Evolutionary conservation across 2,797 vertebrate genomes (phyloP), one percentile per base, ranked within the genome.

Genomic region (Tokudaia muenninki): DNA sequence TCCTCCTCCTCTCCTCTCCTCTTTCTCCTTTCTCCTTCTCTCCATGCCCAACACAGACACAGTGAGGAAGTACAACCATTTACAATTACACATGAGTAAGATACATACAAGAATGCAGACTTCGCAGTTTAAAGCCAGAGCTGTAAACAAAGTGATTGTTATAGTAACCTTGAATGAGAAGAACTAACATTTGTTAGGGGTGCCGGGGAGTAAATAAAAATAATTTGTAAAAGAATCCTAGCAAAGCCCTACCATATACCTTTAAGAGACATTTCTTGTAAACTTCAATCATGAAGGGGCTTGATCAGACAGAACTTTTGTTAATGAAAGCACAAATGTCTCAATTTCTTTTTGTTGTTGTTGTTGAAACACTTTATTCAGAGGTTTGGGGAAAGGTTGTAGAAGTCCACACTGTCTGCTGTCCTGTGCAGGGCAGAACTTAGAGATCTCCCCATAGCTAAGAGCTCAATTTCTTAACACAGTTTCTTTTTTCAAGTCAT

Each of bases 171-270:
- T 70, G 16, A 21, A 29, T 55, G 96, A 94, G 72, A 65, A 77
- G 52, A n/a, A 86, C 41, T 75, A 92, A 78, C 37, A 94, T 94
- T 96, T 91, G 81, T 44, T 93, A 52, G 80, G 79, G 52, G 2
- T n/a, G 57, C 34, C 37, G 17, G 84, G 41, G 16, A 96, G 92
- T 86, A 93, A 92, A 95, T 88, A 34, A 92, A 87, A 91, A 96
- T 78, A 75, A 93, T 74, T 70, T 95, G 87, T 59, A 24, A 88
- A 96, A 95, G 95, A 88, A 93, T 87, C 50, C 59, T 94, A 92
- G 50, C 3, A 90, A 29, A 81, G 44, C 72, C 65, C 59, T 95
- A 78, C 14, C 94, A 63, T 75, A 96, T 75, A 92, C 16, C 22
- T 92, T 95, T 82, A 94, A 79, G 94, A 93, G 29, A 95, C 89